Base-by-base conservation (phyloP, 2,113 vertebrate genomes). In the Lagopus muta region DNA sequence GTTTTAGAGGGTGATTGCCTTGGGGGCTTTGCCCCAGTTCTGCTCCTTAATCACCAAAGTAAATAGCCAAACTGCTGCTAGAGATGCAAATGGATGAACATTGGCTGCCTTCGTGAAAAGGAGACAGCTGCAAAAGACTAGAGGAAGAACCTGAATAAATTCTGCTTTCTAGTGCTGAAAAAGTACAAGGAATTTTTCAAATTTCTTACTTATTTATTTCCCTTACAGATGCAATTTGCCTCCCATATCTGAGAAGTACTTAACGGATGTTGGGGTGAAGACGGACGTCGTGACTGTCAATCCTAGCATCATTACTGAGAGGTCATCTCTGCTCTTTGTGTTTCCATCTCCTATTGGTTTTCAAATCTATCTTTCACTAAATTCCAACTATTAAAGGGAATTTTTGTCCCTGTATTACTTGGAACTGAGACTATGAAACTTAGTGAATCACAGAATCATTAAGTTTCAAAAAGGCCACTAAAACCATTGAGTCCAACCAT, bases 261-360 rank as follows among this genome's bases (percentile, higher is more conserved):
- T 98, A 2, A 93, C 43, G 32, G 99, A 99, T 4, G 99, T 99
- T 73, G 99, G 99, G 27, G 98, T 98, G 38, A 99, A 99, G 98
- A 99, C 99, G 2, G 98, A 99, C 4, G 97, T 99, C 5, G 99
- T 99, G 96, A 99, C 99, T 10, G 98, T 99, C 94, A 99, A 99
- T 95, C 99, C 99, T 38, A 99, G 99, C 94, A 99, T 99, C 89
- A 99, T 99, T 67, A 99, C 98, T 14, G 99, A 99, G 93, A 99
- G 98, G 99, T 99, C 36, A 90, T 96, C 94, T 74, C 16, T 89
- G 11, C 0, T 1, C 69, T 71, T 52, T 13, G 0, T 85, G 42
- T 82, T 90, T 87, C 71, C 4, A 38, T 45, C 40, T 84, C 30
- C 42, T 80, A 13, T n/a, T 65, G 27, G 4, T 86, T 86, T 72